Base-by-base conservation (phyloP, 2,888 invertebrate genomes). In the Venusia cambrica region DNA sequence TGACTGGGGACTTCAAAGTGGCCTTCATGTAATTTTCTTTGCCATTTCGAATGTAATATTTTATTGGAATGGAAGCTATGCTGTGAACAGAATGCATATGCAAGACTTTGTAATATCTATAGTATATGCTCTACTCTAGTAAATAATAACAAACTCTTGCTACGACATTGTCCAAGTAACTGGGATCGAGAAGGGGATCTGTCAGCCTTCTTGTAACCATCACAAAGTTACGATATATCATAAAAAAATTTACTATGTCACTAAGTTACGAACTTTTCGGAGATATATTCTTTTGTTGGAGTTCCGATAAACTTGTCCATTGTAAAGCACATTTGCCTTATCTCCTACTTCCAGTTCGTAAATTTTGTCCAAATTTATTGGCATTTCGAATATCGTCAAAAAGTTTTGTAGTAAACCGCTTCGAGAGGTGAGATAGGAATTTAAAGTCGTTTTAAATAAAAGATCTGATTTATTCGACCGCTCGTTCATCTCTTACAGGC, bases 401-500 rank as follows among this genome's bases (percentile, higher is more conserved):
- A 34, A 46, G 30, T 48, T 48, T 32, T 30, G 36, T 42, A 44
- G 40, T 47, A 42, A 51, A 41, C 42, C 25, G 22, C 28, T 45
- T 40, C 22, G 27, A 31, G 26, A 48, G 43, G 38, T 45, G 38
- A 44, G 54, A 54, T 54, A 52, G 43, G 45, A 41, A 34, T 50
- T 45, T 43, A 36, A 39, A 40, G 33, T 39, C 43, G 40, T 37
- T 48, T 50, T 46, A 37, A 43, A 51, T 48, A 48, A 49, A 48
- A 48, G 28, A 51, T 49, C 44, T 46, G 45, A 49, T 51, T 48
- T 49, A 49, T 49, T 37, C 34, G 31, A 6, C 33, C 38, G 36
- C 41, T 39, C 35, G 29, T 38, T 39, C 32, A 40, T 44, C 40
- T 38, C 38, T 31, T 29, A 24, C 30, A 38, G 32, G 16, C 41